Evolutionary conservation across 1,140 invertebrate species (phyloP), one percentile per base, ranked within the genome.

Genomic region (Oryctes rhinoceros): DNA sequence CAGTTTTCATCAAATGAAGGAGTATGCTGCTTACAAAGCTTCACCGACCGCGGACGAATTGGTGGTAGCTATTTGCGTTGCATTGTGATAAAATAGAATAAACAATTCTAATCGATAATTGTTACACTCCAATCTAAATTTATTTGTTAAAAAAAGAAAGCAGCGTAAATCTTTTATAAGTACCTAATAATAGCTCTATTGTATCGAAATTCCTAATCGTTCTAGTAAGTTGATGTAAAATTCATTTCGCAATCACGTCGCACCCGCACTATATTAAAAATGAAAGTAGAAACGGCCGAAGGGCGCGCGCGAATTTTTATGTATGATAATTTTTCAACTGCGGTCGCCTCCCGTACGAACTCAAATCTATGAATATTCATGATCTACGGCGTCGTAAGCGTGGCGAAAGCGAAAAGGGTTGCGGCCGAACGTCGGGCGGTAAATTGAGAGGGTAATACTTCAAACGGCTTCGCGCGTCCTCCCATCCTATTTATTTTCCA

Each of bases 331-430:
- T 35, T 71, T 71, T 71, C 18, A 37, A 71, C 20, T 71, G 24
- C 65, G 65, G 65, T 71, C 35, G 20, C 65, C 35, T 24, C 24
- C 24, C 65, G 24, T 37, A 71, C 65, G 35, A 71, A 71, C 35
- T 71, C 18, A 71, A 71, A 71, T 71, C 18, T 71, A 71, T 71
- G 65, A 71, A 71, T 71, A 71, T 71, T 71, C 65, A 71, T 71
- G 37, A 71, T 35, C 24, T 35, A 71, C 65, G 18, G 20, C 13
- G 65, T n/a, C 62, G 62, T 20, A 18, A 10, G 18, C 10, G 18
- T 10, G 62, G 24, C 24, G 24, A 24, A 35, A 71, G 24, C 65
- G 24, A 24, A 37, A 37, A 24, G 65, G 65, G 15, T 71, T 37
- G 65, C 20, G 65, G 20, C 24, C 7, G 65, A 37, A 71, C 65